Evolutionary conservation across 2,797 vertebrate species (phyloP).

Genomic region (Eospalax fontanierii): DNA sequence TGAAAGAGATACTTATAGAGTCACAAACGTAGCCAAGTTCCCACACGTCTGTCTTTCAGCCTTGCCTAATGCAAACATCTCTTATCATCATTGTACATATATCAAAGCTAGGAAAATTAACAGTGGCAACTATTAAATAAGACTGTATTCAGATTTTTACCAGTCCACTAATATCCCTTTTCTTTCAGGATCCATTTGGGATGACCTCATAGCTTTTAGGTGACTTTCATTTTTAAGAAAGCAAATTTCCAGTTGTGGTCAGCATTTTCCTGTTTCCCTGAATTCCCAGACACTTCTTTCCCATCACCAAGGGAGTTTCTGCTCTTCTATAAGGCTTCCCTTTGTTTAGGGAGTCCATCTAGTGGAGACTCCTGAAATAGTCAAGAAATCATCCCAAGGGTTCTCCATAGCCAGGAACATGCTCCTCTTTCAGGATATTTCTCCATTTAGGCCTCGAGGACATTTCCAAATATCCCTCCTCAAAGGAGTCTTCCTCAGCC

Average conservation of each 20-base stretch:
- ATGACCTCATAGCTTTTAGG: not conserved
- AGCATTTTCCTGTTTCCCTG: not conserved
- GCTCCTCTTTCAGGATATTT: not conserved
- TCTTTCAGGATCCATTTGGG: not conserved
- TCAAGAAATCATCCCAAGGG: not conserved
- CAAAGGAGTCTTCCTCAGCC: not conserved
- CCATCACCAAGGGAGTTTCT: not conserved
- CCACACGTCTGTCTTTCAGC: not conserved
- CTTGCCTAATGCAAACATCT: not conserved
- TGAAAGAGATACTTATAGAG: not conserved
- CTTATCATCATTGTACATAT: not conserved
- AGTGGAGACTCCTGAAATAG: not conserved
- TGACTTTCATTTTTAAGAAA: not conserved
- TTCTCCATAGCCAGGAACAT: too few species aligned
- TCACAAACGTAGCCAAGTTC: not conserved
- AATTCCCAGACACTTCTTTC: not conserved
- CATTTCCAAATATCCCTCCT: not conserved
- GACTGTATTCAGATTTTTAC: not conserved
- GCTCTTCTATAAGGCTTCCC: not conserved
- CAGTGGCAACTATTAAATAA: constrained; percentile 4
- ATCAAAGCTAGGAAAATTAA: constrained; percentile 29
- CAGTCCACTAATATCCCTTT: not conserved
- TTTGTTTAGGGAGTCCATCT: not conserved
- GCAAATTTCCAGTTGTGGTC: not conserved
- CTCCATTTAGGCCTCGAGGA: not conserved